These are phyloP conservation scores for Hormiphora californensis DNA, from an alignment of 37 sponge, comb jelly and placozoan species.

Conservation along the genomic window DNA sequence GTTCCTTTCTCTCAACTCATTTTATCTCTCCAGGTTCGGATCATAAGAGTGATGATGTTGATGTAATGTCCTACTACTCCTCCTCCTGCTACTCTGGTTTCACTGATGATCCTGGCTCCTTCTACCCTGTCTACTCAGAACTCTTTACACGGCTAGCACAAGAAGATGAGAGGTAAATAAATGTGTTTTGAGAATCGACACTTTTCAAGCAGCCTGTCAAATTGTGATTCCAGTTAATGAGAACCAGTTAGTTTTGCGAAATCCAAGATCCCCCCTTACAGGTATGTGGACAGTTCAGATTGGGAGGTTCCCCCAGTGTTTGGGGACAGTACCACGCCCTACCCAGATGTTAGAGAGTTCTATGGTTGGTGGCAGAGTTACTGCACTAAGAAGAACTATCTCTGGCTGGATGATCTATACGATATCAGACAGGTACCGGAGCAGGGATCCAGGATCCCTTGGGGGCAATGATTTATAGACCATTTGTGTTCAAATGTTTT, in stretches of 20 bases:
- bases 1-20: neutral
- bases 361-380: slow-evolving; percentile 96
- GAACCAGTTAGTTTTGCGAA: too few species aligned
- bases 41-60: slow-evolving; percentile 69
- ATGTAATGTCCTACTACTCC: slow-evolving; percentile 86
- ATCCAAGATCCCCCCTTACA: neutral
- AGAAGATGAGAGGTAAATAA: slow-evolving; percentile 65
- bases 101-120: slow-evolving; percentile 79
- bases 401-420: slow-evolving; percentile 77
- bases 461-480: neutral
- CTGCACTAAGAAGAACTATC: slow-evolving; percentile 69
- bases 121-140: slow-evolving; percentile 72
- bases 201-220: too few species aligned
- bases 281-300: slow-evolving; percentile 8
- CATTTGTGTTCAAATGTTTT: neutral
- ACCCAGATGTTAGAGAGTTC: slow-evolving; percentile 75
- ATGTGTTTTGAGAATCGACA: too few species aligned
- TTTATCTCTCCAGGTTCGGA: slow-evolving; percentile 61
- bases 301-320: slow-evolving; percentile 30
- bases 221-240: too few species aligned
- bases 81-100: slow-evolving; percentile 72
- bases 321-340: slow-evolving; percentile 59
- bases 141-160: slow-evolving; percentile 67
- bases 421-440: slow-evolving; percentile 64
- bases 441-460: neutral